A percentile compares a stretch with the other conserved stretches of the same genome.
These are phyloP conservation scores for Rhogogaster chlorosoma DNA, from an alignment of 2,888 invertebrate genomes.

Conservation along the genomic window DNA sequence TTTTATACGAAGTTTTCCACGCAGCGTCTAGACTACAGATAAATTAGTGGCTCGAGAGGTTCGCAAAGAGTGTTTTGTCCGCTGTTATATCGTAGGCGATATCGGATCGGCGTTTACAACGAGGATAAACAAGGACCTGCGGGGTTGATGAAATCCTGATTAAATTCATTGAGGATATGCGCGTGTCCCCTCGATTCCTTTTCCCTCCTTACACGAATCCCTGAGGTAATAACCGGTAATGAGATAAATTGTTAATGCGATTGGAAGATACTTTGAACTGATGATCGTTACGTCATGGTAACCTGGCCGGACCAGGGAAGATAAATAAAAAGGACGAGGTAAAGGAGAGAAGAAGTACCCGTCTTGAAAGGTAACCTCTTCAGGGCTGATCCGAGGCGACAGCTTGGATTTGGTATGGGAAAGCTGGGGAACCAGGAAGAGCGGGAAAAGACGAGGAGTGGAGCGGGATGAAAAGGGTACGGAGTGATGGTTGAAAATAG, in stretches of 20 bases:
- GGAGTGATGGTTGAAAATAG: conserved; percentile 38
- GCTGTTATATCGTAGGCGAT: background rate
- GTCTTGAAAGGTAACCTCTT: conserved; percentile 18
- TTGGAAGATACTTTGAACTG: conserved; percentile 10
- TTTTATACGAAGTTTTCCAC: background rate
- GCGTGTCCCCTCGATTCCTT: background rate
- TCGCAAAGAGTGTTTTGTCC: conserved; percentile 18
- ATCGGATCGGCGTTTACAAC: background rate
- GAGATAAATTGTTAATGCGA: conserved; percentile 22
- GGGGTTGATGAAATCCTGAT: conserved; percentile 60
- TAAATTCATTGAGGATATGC: conserved; percentile 59
- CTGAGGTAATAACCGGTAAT: conserved; percentile 22
- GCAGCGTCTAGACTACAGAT: conserved; percentile 2
- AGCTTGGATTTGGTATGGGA: conserved; percentile 33
- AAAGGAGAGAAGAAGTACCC: background rate
- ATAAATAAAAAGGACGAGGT: background rate
- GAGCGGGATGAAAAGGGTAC: background rate
- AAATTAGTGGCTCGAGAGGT: conserved; percentile 28
- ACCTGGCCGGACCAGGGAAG: background rate
- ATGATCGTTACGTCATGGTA: background rate
- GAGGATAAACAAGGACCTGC: background rate
- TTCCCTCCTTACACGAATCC: background rate
- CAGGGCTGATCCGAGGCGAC: conserved; percentile 31
- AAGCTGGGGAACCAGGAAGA: conserved; percentile 42
- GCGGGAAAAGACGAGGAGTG: conserved; percentile 28